These are phyloP conservation scores for Cynopterus brachyotis DNA, from an alignment of 2,113 vertebrate species.

Conservation along the genomic window DNA sequence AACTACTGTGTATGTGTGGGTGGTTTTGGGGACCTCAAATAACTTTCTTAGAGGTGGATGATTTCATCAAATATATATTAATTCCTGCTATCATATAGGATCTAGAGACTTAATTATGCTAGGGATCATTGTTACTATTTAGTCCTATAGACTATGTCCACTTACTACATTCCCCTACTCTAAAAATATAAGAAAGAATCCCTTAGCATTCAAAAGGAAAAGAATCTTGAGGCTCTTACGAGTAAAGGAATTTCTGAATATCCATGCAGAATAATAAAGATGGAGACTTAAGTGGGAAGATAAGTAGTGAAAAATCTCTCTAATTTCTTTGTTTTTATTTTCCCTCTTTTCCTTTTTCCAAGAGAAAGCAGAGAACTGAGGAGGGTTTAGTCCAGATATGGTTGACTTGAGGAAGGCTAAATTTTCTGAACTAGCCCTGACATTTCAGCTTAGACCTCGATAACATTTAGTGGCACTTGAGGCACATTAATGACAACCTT, in stretches of 20 bases:
- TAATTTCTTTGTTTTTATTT: background rate
- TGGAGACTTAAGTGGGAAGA: background rate
- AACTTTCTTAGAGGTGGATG: background rate
- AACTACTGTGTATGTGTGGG: background rate
- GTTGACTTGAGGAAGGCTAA: background rate
- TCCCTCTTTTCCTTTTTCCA: background rate
- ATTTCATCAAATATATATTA: background rate
- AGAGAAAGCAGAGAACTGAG: background rate
- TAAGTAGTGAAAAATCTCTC: background rate
- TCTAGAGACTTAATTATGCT: background rate
- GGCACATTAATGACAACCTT: background rate
- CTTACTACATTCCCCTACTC: background rate
- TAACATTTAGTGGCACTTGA: background rate
- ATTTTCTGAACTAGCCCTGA: background rate
- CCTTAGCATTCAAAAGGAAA: background rate
- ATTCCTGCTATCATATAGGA: background rate
- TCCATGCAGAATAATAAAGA: background rate
- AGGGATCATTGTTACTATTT: background rate
- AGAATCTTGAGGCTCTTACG: background rate
- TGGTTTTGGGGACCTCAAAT: background rate
- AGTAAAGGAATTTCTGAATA: slow-evolving; percentile 12
- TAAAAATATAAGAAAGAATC: background rate
- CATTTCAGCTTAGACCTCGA: background rate
- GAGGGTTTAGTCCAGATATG: background rate
- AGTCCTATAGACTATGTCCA: background rate